Evolutionary conservation across 1,140 invertebrate genomes (phyloP), one percentile per base, ranked within the genome.

Genomic region (Lepidurus apus): DNA sequence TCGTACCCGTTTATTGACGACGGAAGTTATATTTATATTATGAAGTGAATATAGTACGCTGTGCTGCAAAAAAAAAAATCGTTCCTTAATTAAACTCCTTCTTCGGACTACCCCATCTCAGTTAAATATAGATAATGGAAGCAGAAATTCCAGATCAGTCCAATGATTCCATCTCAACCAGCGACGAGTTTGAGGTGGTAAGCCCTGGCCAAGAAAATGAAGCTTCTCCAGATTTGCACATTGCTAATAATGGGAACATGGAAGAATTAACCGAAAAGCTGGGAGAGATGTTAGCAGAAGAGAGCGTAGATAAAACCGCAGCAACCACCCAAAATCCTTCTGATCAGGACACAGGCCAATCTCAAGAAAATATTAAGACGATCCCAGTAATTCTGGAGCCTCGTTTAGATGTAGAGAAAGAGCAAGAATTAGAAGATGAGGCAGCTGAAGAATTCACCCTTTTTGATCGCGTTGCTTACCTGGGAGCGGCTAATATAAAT

Each of bases 381-480:
- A 17, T 65, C 13, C 17, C 21, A 13, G 53, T 17, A 65, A 17
- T 65, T 65, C 17, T 21, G 2, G 53, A 65, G 53, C 53, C 53
- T n/a, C 6, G 53, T 21, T n/a, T 21, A 65, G n/a, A 74, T 45
- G 74, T 42, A 75, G 45, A 77, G 65, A 77, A 76, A 73, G 53
- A 77, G 81, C 73, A 76, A 24, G 47, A 65, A 43, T 21, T 34
- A 77, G 45, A 73, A 13, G 78, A 79, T 73, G 13, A 81, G 47
- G 76, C 74, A 77, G 75, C 76, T 80, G 26, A 80, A 47, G 79
- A 74, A 81, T 77, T 75, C 74, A 75, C 74, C 78, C 74, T 96
- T 82, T 98, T 98, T 85, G 92, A 95, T 84, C 93, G 95, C 21
- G 93, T 99, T 42, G 95, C 93, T 77, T 99, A 98, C 87, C 88